Conservation (phyloP, 2,888 invertebrate genomes). For the Diploptera punctata region DNA sequence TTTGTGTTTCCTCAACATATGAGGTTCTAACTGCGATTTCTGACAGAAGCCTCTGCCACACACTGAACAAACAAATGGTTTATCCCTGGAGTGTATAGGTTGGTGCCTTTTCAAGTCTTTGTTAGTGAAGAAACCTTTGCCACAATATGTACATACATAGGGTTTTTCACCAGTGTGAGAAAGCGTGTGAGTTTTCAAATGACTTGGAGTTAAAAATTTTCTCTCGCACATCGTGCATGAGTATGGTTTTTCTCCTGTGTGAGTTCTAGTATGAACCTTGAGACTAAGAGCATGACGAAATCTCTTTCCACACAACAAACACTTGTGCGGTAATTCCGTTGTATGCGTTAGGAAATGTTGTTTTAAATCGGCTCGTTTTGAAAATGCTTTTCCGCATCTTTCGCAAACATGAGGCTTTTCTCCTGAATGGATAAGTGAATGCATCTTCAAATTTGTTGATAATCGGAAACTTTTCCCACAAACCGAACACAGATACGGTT, state of each 20-base stretch:
- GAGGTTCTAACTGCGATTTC: not conserved
- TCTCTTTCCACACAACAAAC: not conserved
- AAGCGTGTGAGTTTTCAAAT: not conserved
- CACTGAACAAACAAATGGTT: not conserved
- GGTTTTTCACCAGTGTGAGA: not conserved
- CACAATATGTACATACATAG: not conserved
- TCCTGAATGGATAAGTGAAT: not conserved
- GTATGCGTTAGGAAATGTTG: not conserved
- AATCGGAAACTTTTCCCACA: not conserved
- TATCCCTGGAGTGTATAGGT: not conserved
- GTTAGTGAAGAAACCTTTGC: not conserved
- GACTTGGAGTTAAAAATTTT: not conserved
- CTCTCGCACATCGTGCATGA: not conserved
- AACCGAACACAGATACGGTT: not conserved
- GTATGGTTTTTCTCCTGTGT: slow-evolving; percentile 1
- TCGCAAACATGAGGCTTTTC: not conserved
- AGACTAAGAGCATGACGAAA: not conserved
- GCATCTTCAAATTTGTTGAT: not conserved
- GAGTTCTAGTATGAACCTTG: not conserved
- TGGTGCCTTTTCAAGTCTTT: not conserved
- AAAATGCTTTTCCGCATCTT: not conserved
- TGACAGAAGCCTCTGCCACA: not conserved
- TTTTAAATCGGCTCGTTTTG: not conserved
- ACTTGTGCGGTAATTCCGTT: not conserved
- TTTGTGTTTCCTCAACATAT: not conserved